phyloP scores from a whole-genome alignment of 1,140 invertebrate species.

The Aradophagus sp. region DNA sequence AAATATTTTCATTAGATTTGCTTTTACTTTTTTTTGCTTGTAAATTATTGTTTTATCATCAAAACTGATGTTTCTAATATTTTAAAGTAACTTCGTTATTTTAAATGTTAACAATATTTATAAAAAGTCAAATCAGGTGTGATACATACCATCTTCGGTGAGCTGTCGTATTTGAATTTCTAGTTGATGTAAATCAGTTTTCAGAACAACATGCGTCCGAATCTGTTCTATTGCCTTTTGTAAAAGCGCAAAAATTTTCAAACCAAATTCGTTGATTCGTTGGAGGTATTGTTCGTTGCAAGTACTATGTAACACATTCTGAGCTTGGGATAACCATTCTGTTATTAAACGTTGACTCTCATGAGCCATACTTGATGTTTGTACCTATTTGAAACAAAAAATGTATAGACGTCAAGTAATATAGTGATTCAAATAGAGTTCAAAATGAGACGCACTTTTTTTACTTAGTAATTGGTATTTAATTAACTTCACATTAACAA shows the following conservation, averaged over 20 bases:
- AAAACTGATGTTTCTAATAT: too few species aligned
- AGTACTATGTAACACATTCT: constrained; percentile 62
- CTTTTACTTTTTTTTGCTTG: too few species aligned
- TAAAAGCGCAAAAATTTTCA: constrained; percentile 60
- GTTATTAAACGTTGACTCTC: constrained; percentile 69
- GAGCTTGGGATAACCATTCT: constrained; percentile 62
- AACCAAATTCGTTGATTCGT: constrained; percentile 64
- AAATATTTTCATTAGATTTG: too few species aligned
- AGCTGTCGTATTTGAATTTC: constrained; percentile 62
- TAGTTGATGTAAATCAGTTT: constrained; percentile 63
- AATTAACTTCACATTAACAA: too few species aligned
- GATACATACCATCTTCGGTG: constrained; percentile 58
- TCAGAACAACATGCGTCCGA: constrained; percentile 59
- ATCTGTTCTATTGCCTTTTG: constrained; percentile 63
- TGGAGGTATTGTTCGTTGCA: constrained; percentile 64
- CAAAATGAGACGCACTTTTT: background rate
- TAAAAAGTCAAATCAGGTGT: too few species aligned
- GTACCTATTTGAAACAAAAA: constrained; percentile 63
- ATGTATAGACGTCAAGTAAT: background rate
- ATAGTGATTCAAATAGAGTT: background rate
- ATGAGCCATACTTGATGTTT: constrained; percentile 64
- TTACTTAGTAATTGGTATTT: too few species aligned
- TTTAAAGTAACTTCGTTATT: too few species aligned
- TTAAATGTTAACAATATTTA: too few species aligned
- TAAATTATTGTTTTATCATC: too few species aligned